A percentile compares a stretch with the other conserved stretches of the same genome.
These are phyloP conservation scores for Palythoa heliodiscus DNA, from an alignment of 92 coral and sea anemone genomes.

Conservation along the genomic window DNA sequence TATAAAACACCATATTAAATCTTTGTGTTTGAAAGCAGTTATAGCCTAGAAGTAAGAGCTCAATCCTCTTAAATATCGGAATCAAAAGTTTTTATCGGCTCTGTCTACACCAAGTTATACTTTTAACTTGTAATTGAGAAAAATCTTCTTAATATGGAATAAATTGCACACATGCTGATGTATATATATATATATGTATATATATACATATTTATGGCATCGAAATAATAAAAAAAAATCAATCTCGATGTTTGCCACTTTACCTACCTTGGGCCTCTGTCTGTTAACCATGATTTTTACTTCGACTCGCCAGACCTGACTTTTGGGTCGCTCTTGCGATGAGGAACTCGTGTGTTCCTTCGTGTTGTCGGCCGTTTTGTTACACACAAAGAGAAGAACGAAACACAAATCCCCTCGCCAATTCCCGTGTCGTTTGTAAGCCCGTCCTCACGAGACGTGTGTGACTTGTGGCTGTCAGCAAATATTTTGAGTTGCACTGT, in stretches of 20 bases:
- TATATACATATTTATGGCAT: neutral
- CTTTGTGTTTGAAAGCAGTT: neutral
- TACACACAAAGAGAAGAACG: neutral
- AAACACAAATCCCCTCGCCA: neutral
- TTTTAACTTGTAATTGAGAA: neutral
- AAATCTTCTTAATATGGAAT: neutral
- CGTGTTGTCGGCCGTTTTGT: conserved; percentile 46
- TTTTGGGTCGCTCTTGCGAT: conserved; percentile 43
- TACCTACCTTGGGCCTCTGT: conserved; percentile 23
- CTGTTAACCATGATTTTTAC: conserved; percentile 45
- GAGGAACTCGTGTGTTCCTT: conserved; percentile 14
- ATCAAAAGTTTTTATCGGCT: neutral
- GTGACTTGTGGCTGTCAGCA: neutral
- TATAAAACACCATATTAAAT: neutral
- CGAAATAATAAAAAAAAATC: neutral
- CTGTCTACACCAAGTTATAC: neutral
- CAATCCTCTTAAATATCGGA: neutral
- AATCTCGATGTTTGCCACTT: neutral
- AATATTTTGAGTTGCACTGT: conserved; percentile 10
- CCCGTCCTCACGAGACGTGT: conserved; percentile 13
- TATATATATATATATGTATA: neutral
- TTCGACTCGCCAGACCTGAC: conserved; percentile 43
- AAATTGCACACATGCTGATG: neutral
- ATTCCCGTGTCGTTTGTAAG: neutral
- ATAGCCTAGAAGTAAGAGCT: neutral